A percentile compares a stretch with the other conserved stretches of the same genome.
Evolutionary conservation across 1,140 invertebrate species (phyloP).

Genomic region (Galendromus occidentalis): DNA sequence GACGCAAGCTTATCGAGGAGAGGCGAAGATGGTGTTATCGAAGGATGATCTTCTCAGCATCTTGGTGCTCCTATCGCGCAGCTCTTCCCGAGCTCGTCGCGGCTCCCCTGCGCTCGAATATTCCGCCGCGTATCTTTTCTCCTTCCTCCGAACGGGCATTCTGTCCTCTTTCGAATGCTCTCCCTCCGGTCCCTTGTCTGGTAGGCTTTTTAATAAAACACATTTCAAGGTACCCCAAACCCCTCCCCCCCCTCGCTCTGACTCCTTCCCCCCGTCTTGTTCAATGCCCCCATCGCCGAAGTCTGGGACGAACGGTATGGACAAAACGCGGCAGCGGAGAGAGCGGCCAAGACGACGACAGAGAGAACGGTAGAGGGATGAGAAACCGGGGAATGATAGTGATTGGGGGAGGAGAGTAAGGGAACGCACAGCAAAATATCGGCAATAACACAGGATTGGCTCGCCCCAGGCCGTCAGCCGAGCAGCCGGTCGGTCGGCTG

Average conservation of each 20-base stretch:
- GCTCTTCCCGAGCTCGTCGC: not conserved
- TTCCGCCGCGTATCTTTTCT: not conserved
- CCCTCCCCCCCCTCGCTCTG: not conserved
- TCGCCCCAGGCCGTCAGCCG: no score
- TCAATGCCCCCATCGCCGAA: not conserved
- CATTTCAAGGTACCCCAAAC: not conserved
- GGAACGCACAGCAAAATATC: no score
- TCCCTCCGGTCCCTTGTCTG: not conserved
- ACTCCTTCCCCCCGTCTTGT: not conserved
- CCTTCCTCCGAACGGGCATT: not conserved
- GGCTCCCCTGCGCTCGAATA: not conserved
- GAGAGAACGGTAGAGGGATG: not conserved
- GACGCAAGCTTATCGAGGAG: no score
- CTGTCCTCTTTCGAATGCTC: not conserved
- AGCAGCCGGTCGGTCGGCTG: no score
- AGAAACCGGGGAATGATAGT: not conserved
- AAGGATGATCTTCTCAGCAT: no score
- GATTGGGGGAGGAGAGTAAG: not conserved
- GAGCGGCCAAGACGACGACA: not conserved
- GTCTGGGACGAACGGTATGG: not conserved
- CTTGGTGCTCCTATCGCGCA: no score
- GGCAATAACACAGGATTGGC: no score
- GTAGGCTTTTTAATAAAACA: slow-evolving; percentile 11
- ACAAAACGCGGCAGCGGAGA: not conserved
- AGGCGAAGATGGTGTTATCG: no score